phyloP scores from a whole-genome alignment of 2,888 invertebrate species.

The Agrotis segetum region DNA sequence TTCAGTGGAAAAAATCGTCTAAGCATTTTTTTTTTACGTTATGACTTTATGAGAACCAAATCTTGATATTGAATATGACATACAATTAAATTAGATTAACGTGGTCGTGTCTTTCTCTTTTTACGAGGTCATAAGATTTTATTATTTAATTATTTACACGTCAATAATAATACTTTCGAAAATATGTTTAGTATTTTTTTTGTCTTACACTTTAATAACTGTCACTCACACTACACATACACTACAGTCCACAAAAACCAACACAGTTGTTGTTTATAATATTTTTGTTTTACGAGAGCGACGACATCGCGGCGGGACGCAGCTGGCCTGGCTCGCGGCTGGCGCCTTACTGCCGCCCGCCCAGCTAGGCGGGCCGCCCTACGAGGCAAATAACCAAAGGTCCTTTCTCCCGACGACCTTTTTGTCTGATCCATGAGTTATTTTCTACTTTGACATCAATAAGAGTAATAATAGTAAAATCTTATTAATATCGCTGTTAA shows the following conservation, averaged over 20 bases:
- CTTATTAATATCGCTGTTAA: conserved; percentile 34
- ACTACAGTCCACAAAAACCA: conserved; percentile 40
- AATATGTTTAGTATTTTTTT: background rate
- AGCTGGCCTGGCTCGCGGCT: conserved; percentile 61
- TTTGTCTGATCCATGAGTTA: conserved; percentile 54
- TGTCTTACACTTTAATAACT: conserved; percentile 20
- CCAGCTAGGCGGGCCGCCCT: conserved; percentile 56
- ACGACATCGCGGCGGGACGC: conserved; percentile 47
- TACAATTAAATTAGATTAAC: conserved; percentile 42
- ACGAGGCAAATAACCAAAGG: conserved; percentile 58
- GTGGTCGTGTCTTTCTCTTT: conserved; percentile 4
- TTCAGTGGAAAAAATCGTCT: background rate
- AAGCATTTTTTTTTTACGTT: background rate
- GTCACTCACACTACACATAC: conserved; percentile 22
- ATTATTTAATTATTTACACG: conserved; percentile 9
- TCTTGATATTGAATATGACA: conserved; percentile 16
- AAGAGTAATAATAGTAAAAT: conserved; percentile 40
- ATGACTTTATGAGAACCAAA: too few relatives aligned
- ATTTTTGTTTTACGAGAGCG: conserved; percentile 58
- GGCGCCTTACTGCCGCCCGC: conserved; percentile 78
- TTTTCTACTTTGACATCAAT: conserved; percentile 43
- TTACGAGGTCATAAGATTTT: conserved; percentile 10
- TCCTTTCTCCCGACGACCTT: conserved; percentile 63
- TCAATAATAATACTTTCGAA: background rate
- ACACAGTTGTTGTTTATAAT: conserved; percentile 54